Evolutionary conservation across 2,888 invertebrate species (phyloP).

Genomic region (Dryococelus australis): DNA sequence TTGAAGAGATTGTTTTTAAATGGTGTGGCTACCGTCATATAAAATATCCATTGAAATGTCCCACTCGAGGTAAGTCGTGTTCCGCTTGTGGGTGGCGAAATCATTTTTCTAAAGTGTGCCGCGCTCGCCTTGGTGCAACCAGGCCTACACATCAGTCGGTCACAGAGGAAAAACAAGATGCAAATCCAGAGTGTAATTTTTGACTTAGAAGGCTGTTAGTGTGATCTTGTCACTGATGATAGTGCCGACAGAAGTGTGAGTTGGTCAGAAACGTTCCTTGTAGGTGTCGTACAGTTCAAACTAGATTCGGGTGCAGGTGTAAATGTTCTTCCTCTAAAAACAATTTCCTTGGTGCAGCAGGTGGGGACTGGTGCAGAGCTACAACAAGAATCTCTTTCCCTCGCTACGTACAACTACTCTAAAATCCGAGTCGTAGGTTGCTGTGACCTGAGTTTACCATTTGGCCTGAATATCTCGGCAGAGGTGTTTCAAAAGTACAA

Average conservation of each 20-base stretch:
- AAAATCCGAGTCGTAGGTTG: neutral
- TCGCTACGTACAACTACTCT: neutral
- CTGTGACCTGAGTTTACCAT: too few species aligned
- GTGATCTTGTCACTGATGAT: neutral
- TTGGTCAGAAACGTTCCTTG: neutral
- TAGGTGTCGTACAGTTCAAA: neutral
- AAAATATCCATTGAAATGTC: neutral
- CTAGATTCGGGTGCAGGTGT: neutral
- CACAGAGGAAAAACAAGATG: neutral
- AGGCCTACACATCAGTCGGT: neutral
- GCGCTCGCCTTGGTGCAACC: neutral
- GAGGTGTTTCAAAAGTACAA: too few species aligned
- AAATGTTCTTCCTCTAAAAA: neutral
- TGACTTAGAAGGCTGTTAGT: neutral
- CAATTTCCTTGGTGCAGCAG: neutral
- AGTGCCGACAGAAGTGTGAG: neutral
- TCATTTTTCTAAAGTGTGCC: neutral
- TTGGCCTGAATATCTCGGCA: too few species aligned
- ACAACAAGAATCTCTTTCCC: neutral
- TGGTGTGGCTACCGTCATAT: constrained; percentile 2
- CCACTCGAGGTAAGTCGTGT: neutral
- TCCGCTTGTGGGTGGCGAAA: neutral
- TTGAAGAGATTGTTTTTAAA: neutral
- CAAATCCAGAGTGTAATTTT: neutral
- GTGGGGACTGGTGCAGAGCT: neutral